A percentile compares a stretch with the other conserved stretches of the same genome.
These are phyloP conservation scores for Pachyramphus minor DNA, from an alignment of 2,113 vertebrate genomes.

Conservation along the genomic window DNA sequence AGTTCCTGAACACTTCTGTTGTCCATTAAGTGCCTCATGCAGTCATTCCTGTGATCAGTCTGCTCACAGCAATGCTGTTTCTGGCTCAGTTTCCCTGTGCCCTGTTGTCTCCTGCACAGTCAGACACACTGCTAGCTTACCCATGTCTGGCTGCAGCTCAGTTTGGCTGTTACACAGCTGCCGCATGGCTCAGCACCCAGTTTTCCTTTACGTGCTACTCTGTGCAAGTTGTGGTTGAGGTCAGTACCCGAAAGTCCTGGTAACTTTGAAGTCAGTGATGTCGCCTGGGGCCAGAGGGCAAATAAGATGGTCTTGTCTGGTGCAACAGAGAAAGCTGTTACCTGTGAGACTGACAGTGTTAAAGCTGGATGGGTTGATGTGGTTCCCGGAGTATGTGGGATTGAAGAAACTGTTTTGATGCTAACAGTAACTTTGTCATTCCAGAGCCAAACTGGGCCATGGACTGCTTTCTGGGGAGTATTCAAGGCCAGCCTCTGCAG, in stretches of 20 bases:
- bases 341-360: neutral
- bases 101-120: neutral
- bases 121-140: neutral
- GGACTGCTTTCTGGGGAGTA: slow-evolving; percentile 95
- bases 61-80: slow-evolving; percentile 2
- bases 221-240: neutral
- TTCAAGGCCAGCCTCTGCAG: slow-evolving; percentile 85
- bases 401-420: neutral
- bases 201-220: neutral
- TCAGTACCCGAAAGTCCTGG: neutral
- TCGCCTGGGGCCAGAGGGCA: neutral
- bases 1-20: accelerated
- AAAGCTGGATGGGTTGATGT: neutral
- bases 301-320: neutral
- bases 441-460: slow-evolving; percentile 93
- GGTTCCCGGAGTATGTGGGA: neutral
- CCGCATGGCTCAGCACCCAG: neutral
- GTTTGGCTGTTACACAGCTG: neutral
- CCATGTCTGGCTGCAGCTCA: neutral
- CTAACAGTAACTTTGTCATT: neutral
- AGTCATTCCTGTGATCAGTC: neutral
- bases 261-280: neutral
- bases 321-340: neutral
- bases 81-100: neutral
- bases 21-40: neutral